phyloP scores from a whole-genome alignment of 1,140 invertebrate species.

The Pomacea maculata region DNA sequence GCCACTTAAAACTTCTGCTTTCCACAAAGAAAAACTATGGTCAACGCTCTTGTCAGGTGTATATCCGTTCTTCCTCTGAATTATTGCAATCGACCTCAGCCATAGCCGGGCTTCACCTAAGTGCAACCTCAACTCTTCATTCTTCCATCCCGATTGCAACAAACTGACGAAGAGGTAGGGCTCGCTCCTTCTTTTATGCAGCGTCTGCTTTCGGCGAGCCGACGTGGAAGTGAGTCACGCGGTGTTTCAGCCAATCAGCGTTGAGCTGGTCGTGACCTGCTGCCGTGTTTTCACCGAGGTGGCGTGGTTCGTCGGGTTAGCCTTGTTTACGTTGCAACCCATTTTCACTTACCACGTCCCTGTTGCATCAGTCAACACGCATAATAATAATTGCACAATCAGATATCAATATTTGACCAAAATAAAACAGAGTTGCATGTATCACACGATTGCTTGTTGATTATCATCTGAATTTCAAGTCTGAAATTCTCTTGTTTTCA shows the following conservation, averaged over 20 bases:
- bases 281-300: conserved; percentile 24
- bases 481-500: too few species aligned
- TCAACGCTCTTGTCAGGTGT: conserved; percentile 11
- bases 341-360: too few species aligned
- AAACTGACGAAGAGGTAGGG: conserved; percentile 19
- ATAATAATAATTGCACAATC: too few species aligned
- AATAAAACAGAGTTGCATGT: too few species aligned
- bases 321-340: not conserved
- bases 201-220: conserved; percentile 28
- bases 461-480: too few species aligned
- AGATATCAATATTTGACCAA: too few species aligned
- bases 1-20: not conserved
- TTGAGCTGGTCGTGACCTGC: conserved; percentile 14
- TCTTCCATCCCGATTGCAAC: conserved; percentile 33
- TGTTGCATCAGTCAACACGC: too few species aligned
- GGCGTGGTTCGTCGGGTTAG: conserved; percentile 12
- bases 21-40: conserved; percentile 11
- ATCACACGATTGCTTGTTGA: too few species aligned
- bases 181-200: conserved; percentile 8
- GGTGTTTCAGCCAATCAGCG: conserved; percentile 31
- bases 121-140: conserved; percentile 21
- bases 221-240: conserved; percentile 34
- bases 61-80: conserved; percentile 16
- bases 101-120: conserved; percentile 23
- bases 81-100: conserved; percentile 18